phyloP scores from a whole-genome alignment of 2,888 invertebrate species.

The Baronia brevicornis region DNA sequence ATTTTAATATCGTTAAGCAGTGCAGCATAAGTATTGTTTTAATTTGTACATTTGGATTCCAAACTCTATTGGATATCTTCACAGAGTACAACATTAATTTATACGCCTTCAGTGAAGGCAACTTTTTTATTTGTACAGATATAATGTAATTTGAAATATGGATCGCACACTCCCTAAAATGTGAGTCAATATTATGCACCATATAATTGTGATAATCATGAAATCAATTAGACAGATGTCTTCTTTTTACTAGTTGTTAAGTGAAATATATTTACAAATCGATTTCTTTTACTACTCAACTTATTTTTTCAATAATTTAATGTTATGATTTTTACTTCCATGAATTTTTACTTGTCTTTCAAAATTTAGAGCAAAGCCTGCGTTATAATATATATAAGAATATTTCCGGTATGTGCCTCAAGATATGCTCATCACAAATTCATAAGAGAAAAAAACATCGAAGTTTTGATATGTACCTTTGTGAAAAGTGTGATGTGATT shows the following conservation, averaged over 20 bases:
- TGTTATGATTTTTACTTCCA: too few species aligned
- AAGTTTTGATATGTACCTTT: constrained; percentile 46
- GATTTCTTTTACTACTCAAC: not conserved
- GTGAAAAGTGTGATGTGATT: constrained; percentile 37
- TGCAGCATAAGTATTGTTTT: constrained; percentile 40
- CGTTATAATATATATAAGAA: constrained; percentile 1
- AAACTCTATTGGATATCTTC: constrained; percentile 49
- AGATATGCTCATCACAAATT: constrained; percentile 42
- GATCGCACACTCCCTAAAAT: constrained; percentile 57
- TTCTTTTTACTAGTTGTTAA: constrained; percentile 16
- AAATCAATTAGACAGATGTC: constrained; percentile 29
- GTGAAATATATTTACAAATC: not conserved
- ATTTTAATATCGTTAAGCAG: constrained; percentile 37
- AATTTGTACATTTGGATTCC: constrained; percentile 50
- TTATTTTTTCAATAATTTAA: too few species aligned
- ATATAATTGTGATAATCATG: constrained; percentile 45
- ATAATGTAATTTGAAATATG: constrained; percentile 33
- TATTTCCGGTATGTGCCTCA: constrained; percentile 32
- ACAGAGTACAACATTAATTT: constrained; percentile 59
- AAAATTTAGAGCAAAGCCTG: not conserved
- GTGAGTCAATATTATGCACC: constrained; percentile 58
- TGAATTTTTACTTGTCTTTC: not conserved
- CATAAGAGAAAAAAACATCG: constrained; percentile 50
- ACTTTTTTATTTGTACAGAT: constrained; percentile 37
- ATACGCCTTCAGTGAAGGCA: constrained; percentile 72